Evolutionary conservation across 2,888 invertebrate species (phyloP).

Genomic region (Eustalomyia histrio): DNA sequence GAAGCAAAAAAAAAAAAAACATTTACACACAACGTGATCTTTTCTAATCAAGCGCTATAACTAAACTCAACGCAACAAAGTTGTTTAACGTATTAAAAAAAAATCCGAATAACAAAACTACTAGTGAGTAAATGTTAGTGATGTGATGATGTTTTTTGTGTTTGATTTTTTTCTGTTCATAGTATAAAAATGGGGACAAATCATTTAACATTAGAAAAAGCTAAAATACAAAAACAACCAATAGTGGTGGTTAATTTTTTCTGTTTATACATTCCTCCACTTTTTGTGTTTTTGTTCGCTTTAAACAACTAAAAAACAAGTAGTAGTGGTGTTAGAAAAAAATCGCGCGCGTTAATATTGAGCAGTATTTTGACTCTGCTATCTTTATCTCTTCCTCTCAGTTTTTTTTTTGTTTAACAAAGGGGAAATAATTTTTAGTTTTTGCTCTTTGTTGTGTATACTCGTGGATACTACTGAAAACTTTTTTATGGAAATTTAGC

Average conservation of each 20-base stretch:
- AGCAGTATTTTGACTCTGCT: neutral
- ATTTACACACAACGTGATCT: conserved; percentile 41
- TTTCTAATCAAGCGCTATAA: conserved; percentile 34
- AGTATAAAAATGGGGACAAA: conserved; percentile 58
- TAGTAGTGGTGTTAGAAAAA: conserved; percentile 22
- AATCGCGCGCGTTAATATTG: conserved; percentile 49
- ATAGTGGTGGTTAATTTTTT: conserved; percentile 45
- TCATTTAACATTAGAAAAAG: conserved; percentile 56
- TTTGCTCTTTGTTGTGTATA: too few relatives aligned
- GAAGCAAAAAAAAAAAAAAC: neutral
- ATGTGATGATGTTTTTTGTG: neutral
- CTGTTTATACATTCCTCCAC: conserved; percentile 22
- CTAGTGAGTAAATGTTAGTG: conserved; percentile 33
- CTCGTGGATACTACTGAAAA: too few relatives aligned
- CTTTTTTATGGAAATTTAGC: conserved; percentile 50
- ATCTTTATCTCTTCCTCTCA: neutral
- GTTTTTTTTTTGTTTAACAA: neutral
- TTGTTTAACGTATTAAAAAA: conserved; percentile 38
- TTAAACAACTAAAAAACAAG: conserved; percentile 13
- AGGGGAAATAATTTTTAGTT: conserved; percentile 34
- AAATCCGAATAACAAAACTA: conserved; percentile 23
- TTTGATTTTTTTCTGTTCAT: neutral
- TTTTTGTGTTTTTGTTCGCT: conserved; percentile 9
- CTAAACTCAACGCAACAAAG: conserved; percentile 53
- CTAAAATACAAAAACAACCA: conserved; percentile 24